Evolutionary conservation across 2,888 invertebrate genomes (phyloP), one percentile per base, ranked within the genome.

Genomic region (Plagodis pulveraria): DNA sequence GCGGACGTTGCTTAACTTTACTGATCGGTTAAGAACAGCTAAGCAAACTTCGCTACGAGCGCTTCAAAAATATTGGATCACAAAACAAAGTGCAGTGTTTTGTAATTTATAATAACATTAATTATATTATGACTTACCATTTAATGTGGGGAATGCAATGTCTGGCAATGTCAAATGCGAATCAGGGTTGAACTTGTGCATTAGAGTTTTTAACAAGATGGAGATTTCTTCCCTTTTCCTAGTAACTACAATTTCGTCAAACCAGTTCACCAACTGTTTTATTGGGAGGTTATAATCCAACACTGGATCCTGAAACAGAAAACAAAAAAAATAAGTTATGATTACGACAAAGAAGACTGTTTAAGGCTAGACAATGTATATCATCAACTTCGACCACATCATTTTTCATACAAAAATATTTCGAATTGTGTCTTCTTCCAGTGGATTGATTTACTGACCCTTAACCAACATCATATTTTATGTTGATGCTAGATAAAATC

Each of bases 211-310:
- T 51, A 99, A 94, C 62, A 98, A 90, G 65, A 95, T 94, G 38
- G 97, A 96, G 67, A 99, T 96, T 69, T 98, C 97, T 84, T 97
- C 96, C 57, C 99, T 93, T 89, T 99, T 99, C 56, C 95, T 94
- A 2, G 96, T 96, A 0, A 98, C 97, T 5, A 95, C 93, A 61
- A 97, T 95, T 77, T 96, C 96, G 65, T 96, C 95, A 83, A 99
- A 99, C 99, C 98, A 99, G 77, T 95, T 95, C 54, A 94, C 93
- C 63, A 98, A 87, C 63, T 96, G 95, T 81, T 96, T 96, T 71
- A 98, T 97, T 34, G 98, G 98, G 69, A 97, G 89, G 51, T 94
- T 89, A 78, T 96, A 98, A 85, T 98, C 96, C 69, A 94, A 93
- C 56, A 98, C 95, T 0, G 98, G 98, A 77, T 95, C 95, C 96